These are phyloP conservation scores for Epizoanthus fatuus DNA, from an alignment of 92 coral and sea anemone species.

Conservation along the genomic window DNA sequence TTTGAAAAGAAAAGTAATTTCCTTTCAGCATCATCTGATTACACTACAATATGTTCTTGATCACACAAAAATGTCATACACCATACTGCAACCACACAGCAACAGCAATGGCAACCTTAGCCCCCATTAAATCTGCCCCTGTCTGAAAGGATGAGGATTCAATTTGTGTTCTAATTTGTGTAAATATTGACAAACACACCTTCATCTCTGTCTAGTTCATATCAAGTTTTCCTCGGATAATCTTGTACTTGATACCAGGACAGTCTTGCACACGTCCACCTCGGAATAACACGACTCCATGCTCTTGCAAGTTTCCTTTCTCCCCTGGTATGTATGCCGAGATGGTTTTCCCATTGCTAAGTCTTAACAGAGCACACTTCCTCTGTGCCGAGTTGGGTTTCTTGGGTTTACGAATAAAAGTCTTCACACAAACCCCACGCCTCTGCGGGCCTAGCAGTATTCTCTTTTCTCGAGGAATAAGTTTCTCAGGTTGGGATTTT, in stretches of 20 bases:
- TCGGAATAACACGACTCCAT: slow-evolving; percentile 96
- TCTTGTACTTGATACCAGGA: slow-evolving; percentile 95
- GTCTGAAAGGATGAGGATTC: no score
- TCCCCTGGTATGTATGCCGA: slow-evolving; percentile 96
- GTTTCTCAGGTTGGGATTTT: slow-evolving; percentile 67
- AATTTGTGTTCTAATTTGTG: no score
- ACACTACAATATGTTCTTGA: no score
- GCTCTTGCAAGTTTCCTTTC: slow-evolving; percentile 93
- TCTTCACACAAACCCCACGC: slow-evolving; percentile 95
- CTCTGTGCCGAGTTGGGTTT: slow-evolving; percentile 98
- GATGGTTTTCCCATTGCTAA: slow-evolving; percentile 93
- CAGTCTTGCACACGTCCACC: slow-evolving; percentile 99
- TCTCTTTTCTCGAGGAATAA: slow-evolving; percentile 73
- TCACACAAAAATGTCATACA: no score
- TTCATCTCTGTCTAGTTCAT: slow-evolving; percentile 65
- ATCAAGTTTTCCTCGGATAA: slow-evolving; percentile 94
- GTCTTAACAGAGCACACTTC: slow-evolving; percentile 92
- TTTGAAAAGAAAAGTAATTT: no score
- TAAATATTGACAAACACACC: no score
- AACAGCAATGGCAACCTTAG: no score
- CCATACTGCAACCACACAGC: no score
- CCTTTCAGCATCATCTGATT: no score
- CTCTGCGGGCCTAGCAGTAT: slow-evolving; percentile 96
- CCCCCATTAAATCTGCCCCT: no score
- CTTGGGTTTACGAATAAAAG: slow-evolving; percentile 94